A percentile compares a stretch with the other conserved stretches of the same genome.
These are phyloP conservation scores for Hirtodrosophila duncani DNA, from an alignment of 2,888 invertebrate species.

Conservation along the genomic window DNA sequence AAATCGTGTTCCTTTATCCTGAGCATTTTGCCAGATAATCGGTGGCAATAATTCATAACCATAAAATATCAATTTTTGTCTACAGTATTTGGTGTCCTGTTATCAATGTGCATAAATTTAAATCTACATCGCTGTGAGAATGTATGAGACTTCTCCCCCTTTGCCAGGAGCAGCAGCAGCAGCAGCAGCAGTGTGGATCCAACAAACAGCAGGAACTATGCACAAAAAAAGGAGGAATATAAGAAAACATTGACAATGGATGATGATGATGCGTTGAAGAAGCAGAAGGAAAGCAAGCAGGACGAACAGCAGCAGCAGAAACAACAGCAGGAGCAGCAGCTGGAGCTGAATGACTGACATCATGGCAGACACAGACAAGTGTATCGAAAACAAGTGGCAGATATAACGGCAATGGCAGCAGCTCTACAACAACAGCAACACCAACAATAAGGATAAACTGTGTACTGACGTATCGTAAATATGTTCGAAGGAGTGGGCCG, in stretches of 20 bases:
- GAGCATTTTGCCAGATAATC: constrained; percentile 55
- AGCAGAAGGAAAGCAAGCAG: background rate
- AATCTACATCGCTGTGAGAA: constrained; percentile 25
- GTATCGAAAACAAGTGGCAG: constrained; percentile 6
- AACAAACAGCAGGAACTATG: constrained; percentile 45
- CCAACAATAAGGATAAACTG: no score
- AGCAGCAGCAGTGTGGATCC: constrained; percentile 31
- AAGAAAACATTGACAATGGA: constrained; percentile 30
- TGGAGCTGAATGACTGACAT: no score
- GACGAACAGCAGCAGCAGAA: constrained; percentile 30
- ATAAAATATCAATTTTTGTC: constrained; percentile 68
- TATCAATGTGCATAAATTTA: constrained; percentile 60
- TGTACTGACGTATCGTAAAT: constrained; percentile 15
- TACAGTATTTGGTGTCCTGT: constrained; percentile 37
- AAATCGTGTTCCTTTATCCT: constrained; percentile 24
- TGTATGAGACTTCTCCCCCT: background rate
- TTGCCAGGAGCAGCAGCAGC: constrained; percentile 4
- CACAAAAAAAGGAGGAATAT: constrained; percentile 20
- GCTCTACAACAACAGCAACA: constrained; percentile 1
- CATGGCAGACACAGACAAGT: background rate
- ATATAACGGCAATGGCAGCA: constrained; percentile 21
- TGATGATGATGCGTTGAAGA: no score
- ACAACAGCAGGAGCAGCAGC: constrained; percentile 5
- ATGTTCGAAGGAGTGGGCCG: background rate
- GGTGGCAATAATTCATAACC: constrained; percentile 65